These are phyloP conservation scores for Gasteruption jaculator DNA, from an alignment of 2,888 invertebrate genomes.

Conservation along the genomic window DNA sequence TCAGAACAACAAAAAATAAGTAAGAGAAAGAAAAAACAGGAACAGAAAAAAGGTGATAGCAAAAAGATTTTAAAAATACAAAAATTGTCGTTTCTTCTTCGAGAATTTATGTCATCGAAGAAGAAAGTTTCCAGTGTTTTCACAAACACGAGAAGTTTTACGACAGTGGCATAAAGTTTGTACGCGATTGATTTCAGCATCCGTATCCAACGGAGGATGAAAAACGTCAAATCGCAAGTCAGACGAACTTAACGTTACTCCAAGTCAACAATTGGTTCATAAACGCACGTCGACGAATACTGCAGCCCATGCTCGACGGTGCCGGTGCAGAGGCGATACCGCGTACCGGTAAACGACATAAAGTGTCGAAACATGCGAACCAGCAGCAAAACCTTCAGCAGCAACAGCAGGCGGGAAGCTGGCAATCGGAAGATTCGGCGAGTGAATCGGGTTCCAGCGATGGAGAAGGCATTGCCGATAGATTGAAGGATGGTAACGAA, in stretches of 20 bases:
- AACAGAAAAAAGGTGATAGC: too few relatives aligned
- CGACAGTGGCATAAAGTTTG: background rate
- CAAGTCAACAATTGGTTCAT: constrained; percentile 95
- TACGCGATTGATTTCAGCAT: constrained; percentile 60
- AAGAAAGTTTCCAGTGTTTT: background rate
- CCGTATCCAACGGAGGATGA: constrained; percentile 95
- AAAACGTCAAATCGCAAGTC: constrained; percentile 82
- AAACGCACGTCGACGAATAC: constrained; percentile 83
- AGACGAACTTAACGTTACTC: constrained; percentile 81
- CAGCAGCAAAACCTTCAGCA: constrained; percentile 36
- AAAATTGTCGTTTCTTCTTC: too few relatives aligned
- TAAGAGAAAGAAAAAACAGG: too few relatives aligned
- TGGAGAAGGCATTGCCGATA: constrained; percentile 41
- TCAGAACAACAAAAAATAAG: too few relatives aligned
- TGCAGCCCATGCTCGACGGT: constrained; percentile 88
- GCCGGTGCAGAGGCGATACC: constrained; percentile 53
- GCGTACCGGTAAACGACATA: constrained; percentile 48
- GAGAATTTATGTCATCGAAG: background rate
- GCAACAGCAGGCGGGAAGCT: constrained; percentile 33
- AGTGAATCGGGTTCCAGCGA: constrained; percentile 48
- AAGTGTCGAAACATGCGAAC: constrained; percentile 51
- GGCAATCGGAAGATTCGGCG: constrained; percentile 48
- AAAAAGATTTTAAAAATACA: too few relatives aligned
- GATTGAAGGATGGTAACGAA: constrained; percentile 45
- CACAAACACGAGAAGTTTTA: constrained; percentile 4